A percentile compares a stretch with the other conserved stretches of the same genome.
These are phyloP conservation scores for Leiothrix lutea DNA, from an alignment of 2,113 vertebrate species.

Conservation along the genomic window DNA sequence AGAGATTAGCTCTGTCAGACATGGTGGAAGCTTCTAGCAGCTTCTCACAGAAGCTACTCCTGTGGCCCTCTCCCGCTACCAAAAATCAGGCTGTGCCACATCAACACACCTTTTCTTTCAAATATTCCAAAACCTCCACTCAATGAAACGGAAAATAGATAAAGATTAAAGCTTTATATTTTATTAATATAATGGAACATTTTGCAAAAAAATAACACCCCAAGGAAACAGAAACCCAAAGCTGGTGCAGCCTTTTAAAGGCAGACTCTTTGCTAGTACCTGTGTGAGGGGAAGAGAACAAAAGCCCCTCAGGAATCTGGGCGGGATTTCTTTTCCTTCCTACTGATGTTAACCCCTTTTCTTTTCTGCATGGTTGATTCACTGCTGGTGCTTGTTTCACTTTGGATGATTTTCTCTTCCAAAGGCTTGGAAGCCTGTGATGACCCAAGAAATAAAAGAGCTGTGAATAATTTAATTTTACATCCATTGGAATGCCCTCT, in stretches of 20 bases:
- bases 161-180: background rate
- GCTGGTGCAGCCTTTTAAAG: background rate
- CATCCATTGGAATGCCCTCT: background rate
- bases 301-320: background rate
- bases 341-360: background rate
- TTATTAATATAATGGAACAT: background rate
- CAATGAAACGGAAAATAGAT: background rate
- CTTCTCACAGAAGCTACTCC: background rate
- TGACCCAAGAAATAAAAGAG: background rate
- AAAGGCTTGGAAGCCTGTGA: background rate
- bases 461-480: background rate
- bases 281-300: background rate
- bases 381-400: background rate
- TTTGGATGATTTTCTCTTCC: background rate
- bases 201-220: no score
- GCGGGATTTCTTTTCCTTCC: conserved; percentile 6
- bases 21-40: background rate
- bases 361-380: background rate
- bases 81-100: background rate
- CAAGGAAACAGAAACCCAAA: background rate
- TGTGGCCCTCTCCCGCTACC: background rate
- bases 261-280: background rate
- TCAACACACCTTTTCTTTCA: background rate
- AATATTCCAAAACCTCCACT: background rate
- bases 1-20: background rate